Percentiles rank a stretch among this genome's conserved stretches.
Conservation (phyloP, 2,888 invertebrate genomes). For the Bimastos eiseni region DNA sequence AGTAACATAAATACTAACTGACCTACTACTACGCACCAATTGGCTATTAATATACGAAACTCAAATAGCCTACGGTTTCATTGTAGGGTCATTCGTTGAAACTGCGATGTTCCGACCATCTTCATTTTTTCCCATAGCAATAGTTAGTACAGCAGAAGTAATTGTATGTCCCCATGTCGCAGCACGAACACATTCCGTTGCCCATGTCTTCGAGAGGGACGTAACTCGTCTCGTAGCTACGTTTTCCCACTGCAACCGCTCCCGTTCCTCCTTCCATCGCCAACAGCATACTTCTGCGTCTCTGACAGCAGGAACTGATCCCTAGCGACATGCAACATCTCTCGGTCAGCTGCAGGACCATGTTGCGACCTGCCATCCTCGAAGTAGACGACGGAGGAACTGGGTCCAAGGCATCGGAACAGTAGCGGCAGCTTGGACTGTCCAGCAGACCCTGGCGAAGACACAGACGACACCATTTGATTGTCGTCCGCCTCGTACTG, state of each 20-base stretch:
- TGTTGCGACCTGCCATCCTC: neutral
- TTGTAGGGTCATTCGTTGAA: no score
- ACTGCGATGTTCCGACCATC: neutral
- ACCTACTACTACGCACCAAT: no score
- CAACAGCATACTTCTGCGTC: neutral
- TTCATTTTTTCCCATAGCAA: neutral
- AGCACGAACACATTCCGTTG: neutral
- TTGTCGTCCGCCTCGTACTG: neutral
- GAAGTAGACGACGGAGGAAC: neutral
- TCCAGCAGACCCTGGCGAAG: neutral
- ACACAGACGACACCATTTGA: neutral
- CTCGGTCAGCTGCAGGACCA: neutral
- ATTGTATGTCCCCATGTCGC: neutral
- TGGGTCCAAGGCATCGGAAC: neutral
- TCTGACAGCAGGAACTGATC: slow-evolving; percentile 3
- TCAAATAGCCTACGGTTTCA: no score
- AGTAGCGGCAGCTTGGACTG: neutral
- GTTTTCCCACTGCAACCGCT: neutral
- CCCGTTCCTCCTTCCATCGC: neutral
- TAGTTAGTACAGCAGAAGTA: neutral
- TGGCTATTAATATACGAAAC: no score
- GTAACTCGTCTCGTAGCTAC: neutral
- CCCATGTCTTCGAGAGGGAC: neutral
- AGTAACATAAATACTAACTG: no score
- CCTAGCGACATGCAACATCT: neutral